Evolutionary conservation across 2,888 invertebrate genomes (phyloP).

Genomic region (Cotesia congregata): DNA sequence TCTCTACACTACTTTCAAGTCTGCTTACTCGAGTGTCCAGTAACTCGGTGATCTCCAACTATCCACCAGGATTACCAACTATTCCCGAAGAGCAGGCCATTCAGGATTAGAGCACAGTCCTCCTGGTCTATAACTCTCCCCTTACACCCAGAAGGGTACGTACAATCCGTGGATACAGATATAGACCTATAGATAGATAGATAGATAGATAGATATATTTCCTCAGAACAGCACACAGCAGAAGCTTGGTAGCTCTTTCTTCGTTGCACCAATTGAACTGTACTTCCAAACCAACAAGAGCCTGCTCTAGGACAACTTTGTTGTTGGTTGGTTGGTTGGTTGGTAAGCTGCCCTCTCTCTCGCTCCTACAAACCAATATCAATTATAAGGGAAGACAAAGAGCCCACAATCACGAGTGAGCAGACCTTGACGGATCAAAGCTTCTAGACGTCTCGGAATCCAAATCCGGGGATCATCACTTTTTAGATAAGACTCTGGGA

Average conservation of each 20-base stretch:
- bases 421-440: slow-evolving; percentile 69
- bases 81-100: slow-evolving; percentile 68
- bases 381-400: slow-evolving; percentile 70
- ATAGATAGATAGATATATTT: not conserved
- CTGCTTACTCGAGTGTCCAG: slow-evolving; percentile 63
- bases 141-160: slow-evolving; percentile 28
- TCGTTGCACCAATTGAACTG: slow-evolving; percentile 49
- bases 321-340: too few species aligned
- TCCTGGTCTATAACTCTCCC: slow-evolving; percentile 41
- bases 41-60: slow-evolving; percentile 70
- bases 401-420: slow-evolving; percentile 65
- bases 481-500: slow-evolving; percentile 65
- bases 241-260: slow-evolving; percentile 19
- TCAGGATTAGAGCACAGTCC: slow-evolving; percentile 58
- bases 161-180: not conserved
- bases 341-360: slow-evolving; percentile 34
- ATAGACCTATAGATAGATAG: not conserved
- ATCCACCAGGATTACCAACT: slow-evolving; percentile 68
- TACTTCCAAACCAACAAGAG: slow-evolving; percentile 46
- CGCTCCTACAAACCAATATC: slow-evolving; percentile 64
- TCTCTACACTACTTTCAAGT: slow-evolving; percentile 42
- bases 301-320: slow-evolving; percentile 39
- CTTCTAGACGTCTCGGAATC: slow-evolving; percentile 41
- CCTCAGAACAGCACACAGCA: too few species aligned
- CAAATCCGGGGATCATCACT: slow-evolving; percentile 63